phyloP scores from a whole-genome alignment of 2,113 vertebrate genomes.

The Gallinago undulata region DNA sequence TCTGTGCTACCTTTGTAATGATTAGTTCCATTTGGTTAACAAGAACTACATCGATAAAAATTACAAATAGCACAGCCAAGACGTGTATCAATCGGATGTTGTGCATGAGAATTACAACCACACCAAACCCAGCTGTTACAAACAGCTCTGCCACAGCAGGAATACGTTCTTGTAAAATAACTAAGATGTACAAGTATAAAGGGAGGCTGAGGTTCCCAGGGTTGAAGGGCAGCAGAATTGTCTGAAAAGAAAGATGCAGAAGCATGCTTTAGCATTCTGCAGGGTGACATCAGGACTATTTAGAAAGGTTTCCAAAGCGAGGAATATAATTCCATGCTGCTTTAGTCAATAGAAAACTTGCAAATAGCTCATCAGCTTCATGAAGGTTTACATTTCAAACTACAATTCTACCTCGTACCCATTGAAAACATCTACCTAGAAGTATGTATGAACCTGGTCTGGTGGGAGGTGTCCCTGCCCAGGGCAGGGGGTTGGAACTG shows the following conservation, averaged over 20 bases:
- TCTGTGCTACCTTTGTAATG: background rate
- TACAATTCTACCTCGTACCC: background rate
- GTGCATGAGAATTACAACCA: rapidly evolving
- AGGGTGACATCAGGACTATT: background rate
- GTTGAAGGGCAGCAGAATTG: background rate
- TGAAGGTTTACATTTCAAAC: background rate
- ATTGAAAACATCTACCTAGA: background rate
- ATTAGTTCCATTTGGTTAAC: background rate
- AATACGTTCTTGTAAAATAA: background rate
- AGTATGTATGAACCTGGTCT: background rate
- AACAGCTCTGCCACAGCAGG: background rate
- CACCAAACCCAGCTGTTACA: background rate
- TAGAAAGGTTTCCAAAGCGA: background rate
- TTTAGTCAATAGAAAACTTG: background rate
- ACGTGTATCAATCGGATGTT: background rate
- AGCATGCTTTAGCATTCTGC: background rate
- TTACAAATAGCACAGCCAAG: background rate
- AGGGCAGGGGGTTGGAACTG: too few relatives aligned
- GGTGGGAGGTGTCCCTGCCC: too few relatives aligned
- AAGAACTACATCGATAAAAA: background rate
- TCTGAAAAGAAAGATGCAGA: background rate
- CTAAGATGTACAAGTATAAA: background rate
- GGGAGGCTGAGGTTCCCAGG: background rate
- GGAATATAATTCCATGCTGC: background rate
- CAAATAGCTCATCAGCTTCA: background rate